Base-by-base conservation (phyloP, 2,888 invertebrate species). In the Xiphydria camelus region DNA sequence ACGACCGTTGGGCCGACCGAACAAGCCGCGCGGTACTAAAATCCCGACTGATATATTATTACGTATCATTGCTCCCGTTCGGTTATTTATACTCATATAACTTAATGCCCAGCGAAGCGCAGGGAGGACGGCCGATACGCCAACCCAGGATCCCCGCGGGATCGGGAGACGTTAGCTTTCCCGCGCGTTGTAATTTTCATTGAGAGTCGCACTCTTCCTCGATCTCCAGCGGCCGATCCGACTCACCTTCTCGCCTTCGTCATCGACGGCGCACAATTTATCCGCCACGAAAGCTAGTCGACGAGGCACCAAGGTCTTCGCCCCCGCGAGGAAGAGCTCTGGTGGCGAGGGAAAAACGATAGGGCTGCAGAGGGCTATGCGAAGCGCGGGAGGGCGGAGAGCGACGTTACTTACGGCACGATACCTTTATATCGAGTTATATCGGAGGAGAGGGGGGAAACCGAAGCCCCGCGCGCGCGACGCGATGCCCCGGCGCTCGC, bases 21-120 rank as follows among this genome's bases (percentile, higher is more conserved):
- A 15, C 19, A n/a, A 10, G n/a, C 17, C 29, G 26, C 10, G n/a
- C 33, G 9, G 7, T 65, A 73, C 74, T 73, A 73, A 73, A 74
- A 75, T 75, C 75, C 75, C 71, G 70, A 66, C 75, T 75, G 75
- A 75, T 75, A 75, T 75, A 75, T 75, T 75, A 75, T 75, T 75
- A 75, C 74, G 75, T 74, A 75, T 75, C 73, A 75, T 75, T 75
- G 73, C 72, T 68, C 67, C 69, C 62, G 67, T 71, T 71, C 73
- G 71, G 75, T 75, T 75, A 75, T 75, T 75, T 75, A 75, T 75
- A 75, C 69, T 72, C 73, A 73, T 75, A 72, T 73, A 71, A 73
- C 71, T 68, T 73, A 73, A 73, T 73, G 71, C 73, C 64, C 55
- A 62, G 69, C 68, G 67, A 68, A 70, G 67, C 68, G 68, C 64